A percentile compares a stretch with the other conserved stretches of the same genome.
Evolutionary conservation across 2,113 vertebrate species (phyloP).

Genomic region (Pogona vitticeps): DNA sequence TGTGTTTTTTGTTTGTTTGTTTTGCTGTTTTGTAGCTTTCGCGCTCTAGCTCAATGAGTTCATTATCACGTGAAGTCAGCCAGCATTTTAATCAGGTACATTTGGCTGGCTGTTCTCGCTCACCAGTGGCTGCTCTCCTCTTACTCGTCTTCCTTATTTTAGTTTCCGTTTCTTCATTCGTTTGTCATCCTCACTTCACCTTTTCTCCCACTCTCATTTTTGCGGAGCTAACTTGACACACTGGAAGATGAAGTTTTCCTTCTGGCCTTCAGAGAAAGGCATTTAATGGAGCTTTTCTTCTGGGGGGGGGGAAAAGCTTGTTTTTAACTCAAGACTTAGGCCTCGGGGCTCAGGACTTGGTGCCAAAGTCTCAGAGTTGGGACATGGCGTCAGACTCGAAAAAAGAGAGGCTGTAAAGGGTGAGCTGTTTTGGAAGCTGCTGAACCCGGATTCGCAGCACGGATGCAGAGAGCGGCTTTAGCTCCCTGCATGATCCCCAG

Average conservation of each 20-base stretch:
- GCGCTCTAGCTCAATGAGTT: slow-evolving; percentile 97
- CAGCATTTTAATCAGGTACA: slow-evolving; percentile 97
- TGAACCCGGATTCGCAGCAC: too few relatives aligned
- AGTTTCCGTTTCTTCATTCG: not conserved
- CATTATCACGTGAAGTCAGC: slow-evolving; percentile 97
- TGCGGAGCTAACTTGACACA: slow-evolving; percentile 8
- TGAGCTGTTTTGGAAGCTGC: too few relatives aligned
- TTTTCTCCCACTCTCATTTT: slow-evolving; percentile 18
- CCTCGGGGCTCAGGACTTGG: too few relatives aligned
- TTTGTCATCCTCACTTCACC: slow-evolving; percentile 33
- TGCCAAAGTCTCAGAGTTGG: too few relatives aligned
- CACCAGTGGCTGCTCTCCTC: too few relatives aligned
- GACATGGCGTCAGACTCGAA: too few relatives aligned
- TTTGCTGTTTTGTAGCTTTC: slow-evolving; percentile 91
- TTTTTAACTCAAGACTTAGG: too few relatives aligned
- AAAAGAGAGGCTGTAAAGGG: too few relatives aligned
- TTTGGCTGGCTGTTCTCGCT: slow-evolving; percentile 77
- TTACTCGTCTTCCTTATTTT: not conserved
- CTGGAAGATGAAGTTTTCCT: slow-evolving; percentile 57
- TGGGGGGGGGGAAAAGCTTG: too few relatives aligned
- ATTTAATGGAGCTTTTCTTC: too few relatives aligned
- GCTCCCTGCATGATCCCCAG: too few relatives aligned
- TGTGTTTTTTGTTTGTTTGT: slow-evolving; percentile 82
- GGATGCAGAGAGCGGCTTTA: too few relatives aligned
- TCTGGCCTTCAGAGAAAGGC: slow-evolving; percentile 42